Percentiles rank a stretch among this genome's conserved stretches.
phyloP scores from a whole-genome alignment of 2,888 invertebrate genomes.

The Sacculina carcini region DNA sequence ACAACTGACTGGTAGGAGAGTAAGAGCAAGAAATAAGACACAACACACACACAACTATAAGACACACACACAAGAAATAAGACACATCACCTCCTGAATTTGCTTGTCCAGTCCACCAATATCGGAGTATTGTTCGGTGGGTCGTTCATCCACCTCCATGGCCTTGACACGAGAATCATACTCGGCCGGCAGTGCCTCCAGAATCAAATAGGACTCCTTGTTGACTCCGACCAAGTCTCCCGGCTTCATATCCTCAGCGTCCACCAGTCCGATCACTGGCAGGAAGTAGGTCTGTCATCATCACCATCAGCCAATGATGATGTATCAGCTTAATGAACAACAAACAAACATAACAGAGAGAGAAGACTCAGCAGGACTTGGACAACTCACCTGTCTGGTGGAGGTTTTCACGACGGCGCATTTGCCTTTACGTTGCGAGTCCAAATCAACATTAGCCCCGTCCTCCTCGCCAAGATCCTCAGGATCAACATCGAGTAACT shows the following conservation, averaged over 20 bases:
- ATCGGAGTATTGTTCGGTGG: conserved; percentile 97
- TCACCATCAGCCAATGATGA: too few relatives aligned
- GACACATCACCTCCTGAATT: conserved; percentile 36
- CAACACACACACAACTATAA: too few relatives aligned
- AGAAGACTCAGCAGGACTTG: neutral
- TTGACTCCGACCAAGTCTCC: conserved; percentile 85
- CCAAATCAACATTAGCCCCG: conserved; percentile 92
- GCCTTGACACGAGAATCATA: conserved; percentile 95
- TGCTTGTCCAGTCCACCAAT: conserved; percentile 98
- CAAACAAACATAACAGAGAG: conserved; percentile 1
- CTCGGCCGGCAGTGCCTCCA: conserved; percentile 89
- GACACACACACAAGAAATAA: neutral
- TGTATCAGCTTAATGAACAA: neutral
- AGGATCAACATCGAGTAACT: conserved; percentile 80
- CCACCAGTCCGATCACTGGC: conserved; percentile 93
- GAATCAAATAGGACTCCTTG: conserved; percentile 88
- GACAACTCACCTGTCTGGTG: conserved; percentile 37
- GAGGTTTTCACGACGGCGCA: conserved; percentile 99
- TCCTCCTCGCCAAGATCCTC: conserved; percentile 88
- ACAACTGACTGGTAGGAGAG: too few relatives aligned
- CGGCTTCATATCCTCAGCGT: conserved; percentile 88
- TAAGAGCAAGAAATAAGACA: too few relatives aligned
- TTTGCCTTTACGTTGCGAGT: conserved; percentile 93
- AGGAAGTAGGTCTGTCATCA: conserved; percentile 71
- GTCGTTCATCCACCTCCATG: conserved; percentile 98